Evolutionary conservation across 1,140 invertebrate genomes (phyloP).

Genomic region (Epicauta chinensis): DNA sequence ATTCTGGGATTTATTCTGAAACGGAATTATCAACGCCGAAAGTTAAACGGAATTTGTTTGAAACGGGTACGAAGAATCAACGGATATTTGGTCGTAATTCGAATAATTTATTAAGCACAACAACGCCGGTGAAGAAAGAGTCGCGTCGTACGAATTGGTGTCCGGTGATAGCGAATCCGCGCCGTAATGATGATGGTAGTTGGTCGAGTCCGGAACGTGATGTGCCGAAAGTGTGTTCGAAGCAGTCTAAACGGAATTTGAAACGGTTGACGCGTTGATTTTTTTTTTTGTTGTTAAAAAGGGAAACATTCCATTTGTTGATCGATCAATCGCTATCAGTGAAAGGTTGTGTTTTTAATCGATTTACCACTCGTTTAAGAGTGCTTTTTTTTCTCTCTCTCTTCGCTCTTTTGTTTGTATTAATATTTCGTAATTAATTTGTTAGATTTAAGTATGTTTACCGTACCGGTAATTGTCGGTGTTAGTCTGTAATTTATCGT

Average conservation of each 20-base stretch:
- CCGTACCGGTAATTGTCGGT: no score
- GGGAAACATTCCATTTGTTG: no score
- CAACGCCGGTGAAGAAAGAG: neutral
- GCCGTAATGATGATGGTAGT: neutral
- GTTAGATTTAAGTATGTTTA: no score
- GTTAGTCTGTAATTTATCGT: no score
- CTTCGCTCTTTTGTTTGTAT: no score
- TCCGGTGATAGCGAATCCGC: neutral
- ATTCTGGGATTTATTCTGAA: slow-evolving; percentile 9
- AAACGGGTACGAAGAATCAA: neutral
- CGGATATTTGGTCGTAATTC: slow-evolving; percentile 1
- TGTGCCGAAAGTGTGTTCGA: slow-evolving; percentile 23
- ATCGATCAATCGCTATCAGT: no score
- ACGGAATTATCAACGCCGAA: slow-evolving; percentile 3
- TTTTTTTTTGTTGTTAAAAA: neutral
- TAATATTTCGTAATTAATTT: no score
- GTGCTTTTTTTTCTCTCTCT: no score
- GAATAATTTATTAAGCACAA: slow-evolving; percentile 4
- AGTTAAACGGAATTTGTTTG: slow-evolving; percentile 25
- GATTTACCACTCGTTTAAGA: no score
- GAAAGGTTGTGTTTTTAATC: no score
- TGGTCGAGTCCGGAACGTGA: slow-evolving; percentile 17
- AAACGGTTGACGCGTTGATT: slow-evolving; percentile 30
- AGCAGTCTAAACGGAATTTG: slow-evolving; percentile 29
- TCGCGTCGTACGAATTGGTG: slow-evolving; percentile 4